phyloP scores from a whole-genome alignment of 2,113 vertebrate genomes.

The Lanius collurio region DNA sequence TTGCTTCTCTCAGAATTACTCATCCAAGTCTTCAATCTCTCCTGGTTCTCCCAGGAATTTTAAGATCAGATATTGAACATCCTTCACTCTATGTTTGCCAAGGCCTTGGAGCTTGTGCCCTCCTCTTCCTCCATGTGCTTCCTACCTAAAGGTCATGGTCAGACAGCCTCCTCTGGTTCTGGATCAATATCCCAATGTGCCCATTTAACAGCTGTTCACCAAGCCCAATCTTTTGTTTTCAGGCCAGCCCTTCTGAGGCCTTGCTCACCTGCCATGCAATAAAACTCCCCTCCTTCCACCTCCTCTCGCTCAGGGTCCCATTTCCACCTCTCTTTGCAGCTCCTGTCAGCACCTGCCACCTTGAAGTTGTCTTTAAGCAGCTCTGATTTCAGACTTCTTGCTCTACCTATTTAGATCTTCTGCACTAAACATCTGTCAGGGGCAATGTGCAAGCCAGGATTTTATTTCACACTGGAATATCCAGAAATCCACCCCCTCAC shows the following conservation, averaged over 20 bases:
- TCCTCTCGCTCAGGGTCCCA: background rate
- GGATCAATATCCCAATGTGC: background rate
- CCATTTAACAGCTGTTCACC: background rate
- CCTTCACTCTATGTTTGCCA: background rate
- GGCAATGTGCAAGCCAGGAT: background rate
- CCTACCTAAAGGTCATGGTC: background rate
- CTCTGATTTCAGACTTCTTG: background rate
- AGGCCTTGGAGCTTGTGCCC: background rate
- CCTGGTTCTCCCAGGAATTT: background rate
- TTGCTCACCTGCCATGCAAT: background rate
- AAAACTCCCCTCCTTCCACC: background rate
- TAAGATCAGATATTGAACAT: background rate
- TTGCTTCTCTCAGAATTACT: background rate
- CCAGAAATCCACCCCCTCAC: background rate
- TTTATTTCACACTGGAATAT: background rate
- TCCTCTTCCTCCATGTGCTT: background rate
- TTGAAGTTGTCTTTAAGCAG: background rate
- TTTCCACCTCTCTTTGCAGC: background rate
- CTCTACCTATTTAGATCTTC: background rate
- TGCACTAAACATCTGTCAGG: background rate
- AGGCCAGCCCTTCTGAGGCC: background rate
- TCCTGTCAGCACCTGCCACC: background rate
- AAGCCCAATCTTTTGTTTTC: background rate
- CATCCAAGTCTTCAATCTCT: background rate
- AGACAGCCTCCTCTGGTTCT: background rate